A percentile compares a stretch with the other conserved stretches of the same genome.
phyloP scores from a whole-genome alignment of 1,140 invertebrate genomes.

The Aphaenogaster ashmeadi region DNA sequence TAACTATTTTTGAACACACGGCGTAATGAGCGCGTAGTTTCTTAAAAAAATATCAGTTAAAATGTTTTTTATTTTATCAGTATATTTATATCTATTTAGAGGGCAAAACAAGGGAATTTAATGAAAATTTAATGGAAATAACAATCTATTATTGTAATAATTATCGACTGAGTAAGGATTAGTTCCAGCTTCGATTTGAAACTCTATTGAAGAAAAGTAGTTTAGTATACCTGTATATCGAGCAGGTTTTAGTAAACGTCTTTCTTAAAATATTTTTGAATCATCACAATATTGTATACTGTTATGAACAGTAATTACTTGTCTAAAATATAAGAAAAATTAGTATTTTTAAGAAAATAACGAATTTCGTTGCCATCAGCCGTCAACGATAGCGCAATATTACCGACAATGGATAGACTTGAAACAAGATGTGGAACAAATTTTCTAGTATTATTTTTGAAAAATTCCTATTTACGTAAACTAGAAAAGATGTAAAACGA shows the following conservation, averaged over 20 bases:
- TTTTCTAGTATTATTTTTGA: neutral
- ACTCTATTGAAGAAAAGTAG: neutral
- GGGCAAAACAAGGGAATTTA: neutral
- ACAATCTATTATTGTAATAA: neutral
- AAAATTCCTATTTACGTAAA: neutral
- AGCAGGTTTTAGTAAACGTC: neutral
- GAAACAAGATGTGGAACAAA: neutral
- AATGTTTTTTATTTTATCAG: neutral
- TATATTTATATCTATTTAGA: neutral
- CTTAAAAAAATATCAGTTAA: slow-evolving; percentile 6
- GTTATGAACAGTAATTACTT: neutral
- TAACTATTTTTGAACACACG: neutral
- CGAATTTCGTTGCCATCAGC: slow-evolving; percentile 50
- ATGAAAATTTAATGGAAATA: neutral
- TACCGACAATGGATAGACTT: slow-evolving; percentile 64
- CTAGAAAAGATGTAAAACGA: neutral
- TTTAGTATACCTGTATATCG: neutral
- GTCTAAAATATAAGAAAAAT: neutral
- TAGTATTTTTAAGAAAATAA: slow-evolving; percentile 17
- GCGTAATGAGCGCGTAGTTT: neutral
- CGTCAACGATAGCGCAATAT: slow-evolving; percentile 52
- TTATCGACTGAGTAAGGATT: slow-evolving; percentile 37
- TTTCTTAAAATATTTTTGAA: neutral
- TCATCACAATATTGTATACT: neutral
- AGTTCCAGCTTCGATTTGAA: slow-evolving; percentile 33